phyloP scores from a whole-genome alignment of 2,888 invertebrate genomes.

The Homarus gammarus region DNA sequence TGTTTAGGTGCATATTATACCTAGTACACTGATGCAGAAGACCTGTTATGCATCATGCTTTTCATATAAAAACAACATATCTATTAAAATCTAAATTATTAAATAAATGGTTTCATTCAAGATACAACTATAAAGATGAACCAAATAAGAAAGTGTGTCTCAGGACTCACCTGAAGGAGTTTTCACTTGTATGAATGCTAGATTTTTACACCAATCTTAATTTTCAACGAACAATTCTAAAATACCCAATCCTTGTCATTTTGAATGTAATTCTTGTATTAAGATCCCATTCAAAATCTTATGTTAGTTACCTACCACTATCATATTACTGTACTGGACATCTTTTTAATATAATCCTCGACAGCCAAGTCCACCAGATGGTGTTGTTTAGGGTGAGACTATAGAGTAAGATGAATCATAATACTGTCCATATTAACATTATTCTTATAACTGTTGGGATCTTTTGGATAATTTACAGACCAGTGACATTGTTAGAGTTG shows the following conservation, averaged over 20 bases:
- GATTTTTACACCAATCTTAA: not conserved
- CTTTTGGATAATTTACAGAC: slow-evolving; percentile 30
- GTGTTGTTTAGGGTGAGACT: not conserved
- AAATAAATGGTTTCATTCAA: not conserved
- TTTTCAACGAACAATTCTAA: not conserved
- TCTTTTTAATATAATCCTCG: not conserved
- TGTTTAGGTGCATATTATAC: not conserved
- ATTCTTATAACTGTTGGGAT: not conserved
- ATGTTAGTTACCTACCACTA: not conserved
- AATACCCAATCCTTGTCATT: not conserved
- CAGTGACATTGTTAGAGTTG: slow-evolving; percentile 32
- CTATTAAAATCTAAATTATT: not conserved
- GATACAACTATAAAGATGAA: not conserved
- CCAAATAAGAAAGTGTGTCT: not conserved
- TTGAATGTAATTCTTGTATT: not conserved
- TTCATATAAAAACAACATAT: not conserved
- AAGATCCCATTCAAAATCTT: not conserved
- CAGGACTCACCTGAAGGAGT: not conserved
- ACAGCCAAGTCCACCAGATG: not conserved
- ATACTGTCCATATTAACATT: not conserved
- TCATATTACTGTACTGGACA: not conserved
- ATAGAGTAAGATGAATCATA: not conserved
- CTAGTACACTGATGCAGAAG: not conserved
- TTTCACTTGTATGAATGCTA: not conserved
- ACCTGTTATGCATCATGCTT: not conserved